Conservation (phyloP, 2,888 invertebrate genomes). For the Macrophya annulata region DNA sequence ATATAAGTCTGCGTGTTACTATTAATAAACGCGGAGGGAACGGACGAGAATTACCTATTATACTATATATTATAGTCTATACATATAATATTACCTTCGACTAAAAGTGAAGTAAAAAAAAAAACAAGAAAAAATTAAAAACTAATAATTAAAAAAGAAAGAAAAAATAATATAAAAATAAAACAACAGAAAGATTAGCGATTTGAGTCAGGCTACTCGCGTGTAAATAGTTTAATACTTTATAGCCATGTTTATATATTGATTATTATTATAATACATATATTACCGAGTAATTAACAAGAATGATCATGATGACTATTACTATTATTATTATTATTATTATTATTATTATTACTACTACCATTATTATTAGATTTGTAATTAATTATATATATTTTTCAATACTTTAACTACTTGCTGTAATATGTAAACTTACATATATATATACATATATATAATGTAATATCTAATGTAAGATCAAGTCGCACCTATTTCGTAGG, state of each 20-base stretch:
- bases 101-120: conserved; percentile 41
- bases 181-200: conserved; percentile 52
- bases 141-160: conserved; percentile 18
- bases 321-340: not conserved
- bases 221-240: conserved; percentile 65
- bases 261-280: conserved; percentile 13
- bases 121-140: not conserved
- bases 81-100: not conserved
- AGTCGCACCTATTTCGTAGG: conserved; percentile 26
- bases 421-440: conserved; percentile 71
- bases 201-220: conserved; percentile 63
- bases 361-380: conserved; percentile 78
- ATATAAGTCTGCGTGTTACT: conserved; percentile 52
- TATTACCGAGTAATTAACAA: conserved; percentile 60
- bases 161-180: conserved; percentile 19
- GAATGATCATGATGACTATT: conserved; percentile 54
- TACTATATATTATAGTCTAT: conserved; percentile 2
- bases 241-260: conserved; percentile 61
- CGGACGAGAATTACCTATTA: conserved; percentile 34
- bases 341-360: conserved; percentile 49
- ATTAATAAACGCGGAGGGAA: conserved; percentile 1
- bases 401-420: conserved; percentile 79
- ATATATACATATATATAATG: conserved; percentile 55
- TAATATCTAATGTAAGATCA: no score
- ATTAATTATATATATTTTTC: conserved; percentile 79